These are phyloP conservation scores for Drosophila seguyi DNA, from an alignment of 1,140 invertebrate genomes.

Conservation along the genomic window DNA sequence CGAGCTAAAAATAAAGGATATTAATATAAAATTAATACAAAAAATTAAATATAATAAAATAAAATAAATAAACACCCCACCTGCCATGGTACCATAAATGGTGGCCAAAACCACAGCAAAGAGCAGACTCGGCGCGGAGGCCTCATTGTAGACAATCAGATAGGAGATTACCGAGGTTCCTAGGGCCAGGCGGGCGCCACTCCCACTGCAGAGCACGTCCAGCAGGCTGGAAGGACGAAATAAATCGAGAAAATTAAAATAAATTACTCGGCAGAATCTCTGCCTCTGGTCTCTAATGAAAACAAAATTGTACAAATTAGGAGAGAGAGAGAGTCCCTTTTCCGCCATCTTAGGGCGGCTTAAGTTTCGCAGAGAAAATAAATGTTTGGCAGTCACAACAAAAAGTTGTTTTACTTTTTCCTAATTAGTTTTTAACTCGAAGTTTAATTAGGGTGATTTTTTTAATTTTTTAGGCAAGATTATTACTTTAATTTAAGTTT, in stretches of 20 bases:
- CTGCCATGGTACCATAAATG: slow-evolving; percentile 70
- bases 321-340: not conserved
- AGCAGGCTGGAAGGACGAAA: slow-evolving; percentile 61
- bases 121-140: slow-evolving; percentile 61
- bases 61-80: slow-evolving; percentile 26
- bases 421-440: slow-evolving; percentile 5
- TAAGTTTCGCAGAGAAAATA: not conserved
- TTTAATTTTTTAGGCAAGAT: not conserved
- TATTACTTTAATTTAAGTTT: not conserved
- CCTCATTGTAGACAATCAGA: slow-evolving; percentile 82
- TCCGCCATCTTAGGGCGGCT: not conserved
- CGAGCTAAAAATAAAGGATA: slow-evolving; percentile 38
- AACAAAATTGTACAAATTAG: slow-evolving; percentile 31
- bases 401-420: slow-evolving; percentile 8
- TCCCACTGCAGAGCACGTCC: slow-evolving; percentile 73
- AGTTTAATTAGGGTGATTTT: not conserved
- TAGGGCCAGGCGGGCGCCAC: slow-evolving; percentile 76
- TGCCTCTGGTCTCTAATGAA: slow-evolving; percentile 21
- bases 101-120: slow-evolving; percentile 73
- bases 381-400: slow-evolving; percentile 1
- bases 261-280: slow-evolving; percentile 2
- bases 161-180: slow-evolving; percentile 74
- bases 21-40: too few species aligned
- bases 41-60: not conserved
- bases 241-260: slow-evolving; percentile 24